Conservation (phyloP, 2,888 invertebrate genomes). For the Nymphalis polychloros region DNA sequence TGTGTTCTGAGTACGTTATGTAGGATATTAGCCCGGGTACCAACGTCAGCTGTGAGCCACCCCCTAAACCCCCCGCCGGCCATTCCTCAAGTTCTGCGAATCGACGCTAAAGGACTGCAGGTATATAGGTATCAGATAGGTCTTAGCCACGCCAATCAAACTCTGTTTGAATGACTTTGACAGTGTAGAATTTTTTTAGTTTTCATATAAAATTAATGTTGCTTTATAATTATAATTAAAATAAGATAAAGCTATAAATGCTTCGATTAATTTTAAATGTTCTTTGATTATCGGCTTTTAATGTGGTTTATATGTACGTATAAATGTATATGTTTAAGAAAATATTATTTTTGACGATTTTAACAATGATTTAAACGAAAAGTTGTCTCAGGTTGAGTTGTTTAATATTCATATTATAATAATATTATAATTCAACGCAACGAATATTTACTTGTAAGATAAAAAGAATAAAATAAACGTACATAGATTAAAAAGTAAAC, state of each 20-base stretch:
- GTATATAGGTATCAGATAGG: conserved; percentile 18
- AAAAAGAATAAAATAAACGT: neutral
- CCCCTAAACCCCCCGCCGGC: conserved; percentile 37
- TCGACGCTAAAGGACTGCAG: conserved; percentile 51
- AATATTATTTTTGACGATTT: too few relatives aligned
- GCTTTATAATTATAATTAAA: neutral
- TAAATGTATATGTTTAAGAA: too few relatives aligned
- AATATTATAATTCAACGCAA: too few relatives aligned
- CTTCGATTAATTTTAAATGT: too few relatives aligned
- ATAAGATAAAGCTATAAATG: too few relatives aligned
- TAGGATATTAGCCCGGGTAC: conserved; percentile 36
- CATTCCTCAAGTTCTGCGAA: conserved; percentile 56
- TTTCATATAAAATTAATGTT: neutral
- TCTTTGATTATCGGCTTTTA: too few relatives aligned
- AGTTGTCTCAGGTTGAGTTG: too few relatives aligned
- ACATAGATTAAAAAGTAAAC: neutral
- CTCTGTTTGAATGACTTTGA: conserved; percentile 14
- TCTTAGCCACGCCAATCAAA: conserved; percentile 28
- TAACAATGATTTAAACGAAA: too few relatives aligned
- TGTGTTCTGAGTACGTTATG: conserved; percentile 26
- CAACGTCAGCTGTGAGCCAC: conserved; percentile 50
- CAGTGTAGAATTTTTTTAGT: neutral
- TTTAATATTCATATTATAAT: too few relatives aligned
- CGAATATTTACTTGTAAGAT: neutral
- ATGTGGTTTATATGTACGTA: too few relatives aligned